Evolutionary conservation across 1,140 invertebrate species (phyloP), one percentile per base, ranked within the genome.

Genomic region (Mya arenaria): DNA sequence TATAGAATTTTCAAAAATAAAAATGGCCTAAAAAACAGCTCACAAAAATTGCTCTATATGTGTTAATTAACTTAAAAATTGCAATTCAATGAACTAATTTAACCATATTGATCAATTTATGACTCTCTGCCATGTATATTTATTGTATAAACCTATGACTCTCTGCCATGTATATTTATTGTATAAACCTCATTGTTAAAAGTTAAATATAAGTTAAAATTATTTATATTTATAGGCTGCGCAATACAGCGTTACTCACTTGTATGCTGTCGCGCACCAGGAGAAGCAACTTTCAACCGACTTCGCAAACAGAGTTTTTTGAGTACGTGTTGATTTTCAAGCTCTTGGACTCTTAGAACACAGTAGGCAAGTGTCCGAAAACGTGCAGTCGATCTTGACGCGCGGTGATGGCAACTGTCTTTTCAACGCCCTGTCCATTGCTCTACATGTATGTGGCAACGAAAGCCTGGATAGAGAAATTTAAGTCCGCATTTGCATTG

Each of bases 401-500:
- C 66, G 44, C 17, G 77, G 52, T 30, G 72, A 86, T 62, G 80
- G 80, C 4, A 86, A 84, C 36, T 83, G 75, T 37, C 52, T 86
- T 2, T 86, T 86, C 39, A 77, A 74, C 39, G 60, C 84, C 4
- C 23, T 86, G 0, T 84, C 84, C 6, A 25, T 80, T 4, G 65
- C 71, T n/a, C 28, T 86, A n/a, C n/a, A n/a, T n/a, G n/a, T n/a
- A 44, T 48, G 28, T 52, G 82, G 82, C 8, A 37, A 80, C 17
- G 71, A 84, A 34, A 39, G 56, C 23, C 23, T 62, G 15, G 63
- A 77, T 23, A 48, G 69, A 19, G 71, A 86, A 25, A 25, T 86
- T 10, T 62, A 77, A 39, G 84, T 84, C 1, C 36, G 84, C 17
- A 84, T 75, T 55, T 86, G 84, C 44, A 62, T 86, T 37, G 77